phyloP scores from a whole-genome alignment of 2,113 vertebrate species.

The Thomomys bottae region DNA sequence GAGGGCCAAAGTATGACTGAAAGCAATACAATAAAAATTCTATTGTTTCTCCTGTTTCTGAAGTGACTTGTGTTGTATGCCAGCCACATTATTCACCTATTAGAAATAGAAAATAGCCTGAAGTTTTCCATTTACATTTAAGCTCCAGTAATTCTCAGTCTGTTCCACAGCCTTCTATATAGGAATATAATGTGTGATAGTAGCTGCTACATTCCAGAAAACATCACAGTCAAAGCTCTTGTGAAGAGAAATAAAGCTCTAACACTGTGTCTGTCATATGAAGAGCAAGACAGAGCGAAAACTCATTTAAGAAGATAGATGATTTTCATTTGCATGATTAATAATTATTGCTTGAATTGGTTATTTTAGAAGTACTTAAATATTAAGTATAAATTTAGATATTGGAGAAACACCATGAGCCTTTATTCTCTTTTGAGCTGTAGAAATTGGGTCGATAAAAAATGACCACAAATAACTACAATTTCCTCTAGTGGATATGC shows the following conservation, averaged over 20 bases:
- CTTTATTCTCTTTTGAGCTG: not conserved
- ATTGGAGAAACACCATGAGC: not conserved
- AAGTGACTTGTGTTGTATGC: slow-evolving; percentile 34
- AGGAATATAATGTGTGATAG: slow-evolving; percentile 33
- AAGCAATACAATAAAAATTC: slow-evolving; percentile 57
- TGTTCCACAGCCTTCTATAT: not conserved
- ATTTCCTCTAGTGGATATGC: not conserved
- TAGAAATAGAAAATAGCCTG: slow-evolving; percentile 55
- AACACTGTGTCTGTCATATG: not conserved
- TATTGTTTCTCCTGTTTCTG: slow-evolving; percentile 27
- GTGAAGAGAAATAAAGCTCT: slow-evolving; percentile 1
- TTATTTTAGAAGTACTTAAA: not conserved
- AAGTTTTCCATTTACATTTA: slow-evolving; percentile 61
- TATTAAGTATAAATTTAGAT: not conserved
- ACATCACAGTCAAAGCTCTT: not conserved
- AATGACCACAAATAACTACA: not conserved
- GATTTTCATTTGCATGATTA: slow-evolving; percentile 23
- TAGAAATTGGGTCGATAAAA: not conserved
- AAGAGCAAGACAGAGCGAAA: not conserved
- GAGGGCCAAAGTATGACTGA: slow-evolving; percentile 41
- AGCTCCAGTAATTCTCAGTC: slow-evolving; percentile 48
- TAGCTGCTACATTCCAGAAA: slow-evolving; percentile 53
- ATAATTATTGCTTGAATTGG: slow-evolving; percentile 6
- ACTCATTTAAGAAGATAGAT: not conserved
- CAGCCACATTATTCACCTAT: slow-evolving; percentile 1